Conservation (phyloP, 2,888 invertebrate species). For the Lithophane socia region DNA sequence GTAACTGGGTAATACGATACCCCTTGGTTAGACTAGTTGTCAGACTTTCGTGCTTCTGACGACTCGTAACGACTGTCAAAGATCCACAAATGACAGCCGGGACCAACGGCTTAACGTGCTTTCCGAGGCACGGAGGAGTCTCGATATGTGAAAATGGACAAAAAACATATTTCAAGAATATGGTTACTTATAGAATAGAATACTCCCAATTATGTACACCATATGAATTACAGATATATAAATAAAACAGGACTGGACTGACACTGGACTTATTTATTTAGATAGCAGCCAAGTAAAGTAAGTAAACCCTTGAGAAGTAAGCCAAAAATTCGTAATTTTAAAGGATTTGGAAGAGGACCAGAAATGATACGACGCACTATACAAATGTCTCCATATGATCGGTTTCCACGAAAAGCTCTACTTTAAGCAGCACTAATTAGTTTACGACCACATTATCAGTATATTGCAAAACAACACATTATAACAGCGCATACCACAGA, state of each 20-base stretch:
- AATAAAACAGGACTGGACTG: background rate
- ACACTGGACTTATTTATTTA: background rate
- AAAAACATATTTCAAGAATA: background rate
- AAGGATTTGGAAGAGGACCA: background rate
- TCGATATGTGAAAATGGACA: no score
- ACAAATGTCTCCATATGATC: background rate
- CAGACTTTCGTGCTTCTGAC: no score
- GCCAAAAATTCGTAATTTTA: background rate
- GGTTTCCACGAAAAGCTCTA: background rate
- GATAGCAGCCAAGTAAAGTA: background rate
- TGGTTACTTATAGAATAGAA: background rate
- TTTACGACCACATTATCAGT: slow-evolving; percentile 5
- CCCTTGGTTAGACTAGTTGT: no score
- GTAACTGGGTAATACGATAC: no score
- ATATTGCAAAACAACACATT: slow-evolving; percentile 13
- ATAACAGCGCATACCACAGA: background rate
- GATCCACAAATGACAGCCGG: no score
- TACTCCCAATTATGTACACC: background rate
- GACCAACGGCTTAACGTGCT: no score
- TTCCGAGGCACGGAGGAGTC: no score
- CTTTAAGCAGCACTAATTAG: slow-evolving; percentile 10
- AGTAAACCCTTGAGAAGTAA: background rate
- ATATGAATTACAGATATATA: background rate
- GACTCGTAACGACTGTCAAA: no score
- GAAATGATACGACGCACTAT: no score